A percentile compares a stretch with the other conserved stretches of the same genome.
Conservation (phyloP, 2,797 vertebrate genomes). For the Sebastes aleutianus region DNA sequence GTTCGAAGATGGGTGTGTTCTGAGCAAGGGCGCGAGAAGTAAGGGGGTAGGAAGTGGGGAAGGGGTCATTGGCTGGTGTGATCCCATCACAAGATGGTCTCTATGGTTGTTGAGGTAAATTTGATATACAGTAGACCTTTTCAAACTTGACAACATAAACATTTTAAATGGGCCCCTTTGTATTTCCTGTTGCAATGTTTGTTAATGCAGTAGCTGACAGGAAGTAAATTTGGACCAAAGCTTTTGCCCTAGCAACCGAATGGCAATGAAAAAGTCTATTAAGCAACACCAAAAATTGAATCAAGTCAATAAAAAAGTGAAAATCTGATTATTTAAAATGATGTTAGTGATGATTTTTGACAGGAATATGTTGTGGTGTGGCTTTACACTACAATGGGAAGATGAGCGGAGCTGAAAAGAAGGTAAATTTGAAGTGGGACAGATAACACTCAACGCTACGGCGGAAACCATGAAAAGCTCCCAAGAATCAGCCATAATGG, state of each 20-base stretch:
- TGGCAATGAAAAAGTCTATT: too few species aligned
- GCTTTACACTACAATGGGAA: not conserved
- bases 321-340: not conserved
- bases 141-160: too few species aligned
- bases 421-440: not conserved
- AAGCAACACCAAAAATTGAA: not conserved
- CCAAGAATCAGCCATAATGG: not conserved
- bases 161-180: too few species aligned
- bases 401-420: not conserved
- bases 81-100: not conserved
- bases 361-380: not conserved
- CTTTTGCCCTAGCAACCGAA: too few species aligned
- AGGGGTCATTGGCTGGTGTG: not conserved
- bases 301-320: not conserved
- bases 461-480: not conserved
- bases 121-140: too few species aligned
- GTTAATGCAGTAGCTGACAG: too few species aligned
- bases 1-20: not conserved
- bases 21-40: not conserved
- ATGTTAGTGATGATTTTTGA: not conserved
- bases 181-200: too few species aligned
- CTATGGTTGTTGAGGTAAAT: not conserved
- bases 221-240: too few species aligned
- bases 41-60: not conserved
- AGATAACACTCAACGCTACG: not conserved